phyloP scores from a whole-genome alignment of 2,888 invertebrate species.

The Athripsodes cinereus region DNA sequence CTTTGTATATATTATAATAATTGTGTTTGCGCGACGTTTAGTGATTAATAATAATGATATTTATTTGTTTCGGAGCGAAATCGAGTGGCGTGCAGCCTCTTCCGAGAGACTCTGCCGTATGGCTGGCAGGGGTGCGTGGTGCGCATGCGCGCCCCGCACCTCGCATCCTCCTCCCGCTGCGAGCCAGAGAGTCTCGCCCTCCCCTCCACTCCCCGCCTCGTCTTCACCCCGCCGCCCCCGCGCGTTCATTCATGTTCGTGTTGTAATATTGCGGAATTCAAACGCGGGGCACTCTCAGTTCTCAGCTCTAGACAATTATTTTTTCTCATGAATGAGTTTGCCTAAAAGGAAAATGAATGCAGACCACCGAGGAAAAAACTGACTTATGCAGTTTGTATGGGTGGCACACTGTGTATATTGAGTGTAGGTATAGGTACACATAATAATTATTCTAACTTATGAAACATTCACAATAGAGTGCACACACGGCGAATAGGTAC shows the following conservation, averaged over 20 bases:
- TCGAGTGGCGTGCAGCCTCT: conserved; percentile 27
- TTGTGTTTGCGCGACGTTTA: background rate
- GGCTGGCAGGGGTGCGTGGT: conserved; percentile 34
- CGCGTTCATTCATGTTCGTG: conserved; percentile 15
- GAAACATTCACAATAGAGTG: too few relatives aligned
- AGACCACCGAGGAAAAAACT: conserved; percentile 5
- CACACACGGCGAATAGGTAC: too few relatives aligned
- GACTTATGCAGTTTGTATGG: background rate
- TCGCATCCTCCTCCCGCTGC: conserved; percentile 15
- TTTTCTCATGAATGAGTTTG: conserved; percentile 19
- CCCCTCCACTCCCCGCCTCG: conserved; percentile 10
- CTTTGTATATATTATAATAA: background rate
- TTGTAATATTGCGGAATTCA: conserved; percentile 25
- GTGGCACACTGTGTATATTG: too few relatives aligned
- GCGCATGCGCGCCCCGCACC: conserved; percentile 30
- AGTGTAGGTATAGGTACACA: too few relatives aligned
- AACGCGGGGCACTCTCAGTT: conserved; percentile 10
- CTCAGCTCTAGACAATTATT: conserved; percentile 5
- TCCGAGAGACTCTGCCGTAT: conserved; percentile 40
- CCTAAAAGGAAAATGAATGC: conserved; percentile 8
- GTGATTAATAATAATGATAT: background rate
- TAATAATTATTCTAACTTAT: too few relatives aligned
- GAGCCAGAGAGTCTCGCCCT: conserved; percentile 6
- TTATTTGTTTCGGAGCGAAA: background rate
- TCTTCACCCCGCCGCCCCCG: conserved; percentile 8